Base-by-base conservation (phyloP, 2,797 vertebrate species). In the Petrocephalus sullivani region DNA sequence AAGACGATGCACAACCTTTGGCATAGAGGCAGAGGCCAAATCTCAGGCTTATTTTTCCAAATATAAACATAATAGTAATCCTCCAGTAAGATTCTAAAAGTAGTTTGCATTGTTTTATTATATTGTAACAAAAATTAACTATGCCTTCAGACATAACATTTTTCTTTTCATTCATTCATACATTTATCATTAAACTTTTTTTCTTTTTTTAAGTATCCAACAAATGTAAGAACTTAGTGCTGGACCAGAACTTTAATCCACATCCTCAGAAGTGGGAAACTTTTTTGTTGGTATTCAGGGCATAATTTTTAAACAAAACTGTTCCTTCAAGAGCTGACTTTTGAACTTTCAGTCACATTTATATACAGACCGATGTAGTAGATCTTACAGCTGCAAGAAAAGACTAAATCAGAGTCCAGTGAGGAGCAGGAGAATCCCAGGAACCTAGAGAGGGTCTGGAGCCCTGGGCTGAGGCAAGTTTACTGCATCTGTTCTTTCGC, bases 21-120 rank as follows among this genome's bases (percentile, higher is more conserved):
- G 37, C 8, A n/a, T 19, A 41, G 21, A 61, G 1, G n/a, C 60
- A 23, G 16, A 81, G 71, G 37, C 16, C 14, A 78, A 78, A 46
- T 46, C 37, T 78, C 28, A 78, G 37, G 46, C n/a, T 0, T 16
- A 9, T 78, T 49, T 78, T 78, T 8, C 0, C 6, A 41, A 46
- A 81, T n/a, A 81, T 81, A 19, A 49, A 81, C 41, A 41, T 41
- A 41, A 41, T 46, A 81, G 46, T 49, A 46, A 81, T 49, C 19
- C 75, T 81, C 41, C 37, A 4, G 7, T 3, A n/a, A 46, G 37
- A 41, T n/a, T 37, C 46, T 46, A 49, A 41, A 81, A 81, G 46
- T 81, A 81, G 75, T 16, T n/a, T 81, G 71, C 41, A 78, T 81
- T 81, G 28, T 81, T 49, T 81, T 81, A 9, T 49, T 81, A 78